Conservation (phyloP, 2,888 invertebrate species). For the Pyrochroa serraticornis region DNA sequence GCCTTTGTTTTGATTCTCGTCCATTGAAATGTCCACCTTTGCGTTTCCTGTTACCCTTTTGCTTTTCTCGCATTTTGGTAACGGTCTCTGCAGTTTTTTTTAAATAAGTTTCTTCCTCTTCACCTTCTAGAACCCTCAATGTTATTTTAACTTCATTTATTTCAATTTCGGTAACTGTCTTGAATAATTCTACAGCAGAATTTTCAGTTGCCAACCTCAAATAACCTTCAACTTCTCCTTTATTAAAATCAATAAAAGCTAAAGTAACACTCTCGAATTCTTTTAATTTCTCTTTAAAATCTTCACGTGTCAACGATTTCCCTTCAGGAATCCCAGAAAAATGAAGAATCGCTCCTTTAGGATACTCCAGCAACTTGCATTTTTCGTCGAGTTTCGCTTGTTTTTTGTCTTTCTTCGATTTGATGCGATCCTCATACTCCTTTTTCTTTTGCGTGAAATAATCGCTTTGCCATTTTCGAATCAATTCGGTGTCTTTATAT, state of each 20-base stretch:
- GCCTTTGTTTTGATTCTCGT: constrained; percentile 33
- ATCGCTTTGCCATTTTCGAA: constrained; percentile 73
- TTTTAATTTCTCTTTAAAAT: constrained; percentile 73
- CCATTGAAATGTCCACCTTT: constrained; percentile 50
- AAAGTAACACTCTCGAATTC: constrained; percentile 66
- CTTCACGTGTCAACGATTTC: constrained; percentile 67
- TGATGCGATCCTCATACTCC: constrained; percentile 64
- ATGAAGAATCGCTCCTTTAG: constrained; percentile 76
- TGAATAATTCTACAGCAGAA: constrained; percentile 68
- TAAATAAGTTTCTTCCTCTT: constrained; percentile 72
- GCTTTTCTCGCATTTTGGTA: constrained; percentile 59
- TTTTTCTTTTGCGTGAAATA: constrained; percentile 72
- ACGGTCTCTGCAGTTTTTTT: constrained; percentile 69
- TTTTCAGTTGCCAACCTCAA: constrained; percentile 74
- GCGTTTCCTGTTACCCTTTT: constrained; percentile 50
- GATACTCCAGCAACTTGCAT: constrained; percentile 61
- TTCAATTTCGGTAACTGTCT: constrained; percentile 61
- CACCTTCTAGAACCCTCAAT: constrained; percentile 69
- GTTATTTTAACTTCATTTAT: constrained; percentile 56
- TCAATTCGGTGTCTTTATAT: constrained; percentile 72
- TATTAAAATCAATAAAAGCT: constrained; percentile 77
- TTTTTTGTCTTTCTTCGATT: constrained; percentile 63
- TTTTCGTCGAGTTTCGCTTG: constrained; percentile 57
- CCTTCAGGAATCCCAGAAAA: constrained; percentile 68
- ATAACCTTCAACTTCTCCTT: constrained; percentile 76